These are phyloP conservation scores for Pristis pectinata DNA, from an alignment of 2,797 vertebrate species.

Conservation along the genomic window DNA sequence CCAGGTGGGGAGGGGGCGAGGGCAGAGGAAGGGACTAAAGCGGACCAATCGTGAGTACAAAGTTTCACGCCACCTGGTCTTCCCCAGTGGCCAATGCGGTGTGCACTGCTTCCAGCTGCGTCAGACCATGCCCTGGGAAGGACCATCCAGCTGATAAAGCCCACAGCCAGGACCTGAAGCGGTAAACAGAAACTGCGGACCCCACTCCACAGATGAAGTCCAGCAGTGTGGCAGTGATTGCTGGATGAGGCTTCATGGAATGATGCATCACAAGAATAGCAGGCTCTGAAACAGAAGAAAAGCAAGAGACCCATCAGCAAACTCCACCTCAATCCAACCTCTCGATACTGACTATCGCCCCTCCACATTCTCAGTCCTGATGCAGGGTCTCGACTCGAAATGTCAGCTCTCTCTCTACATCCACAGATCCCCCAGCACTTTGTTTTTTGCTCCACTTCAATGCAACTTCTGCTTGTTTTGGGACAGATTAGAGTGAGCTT, in stretches of 20 bases:
- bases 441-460: no score
- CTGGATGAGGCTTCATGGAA: conserved; percentile 96
- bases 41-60: no score
- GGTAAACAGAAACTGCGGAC: background rate
- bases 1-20: background rate
- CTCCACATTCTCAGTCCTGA: no score
- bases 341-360: no score
- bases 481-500: background rate
- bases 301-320: background rate
- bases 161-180: background rate
- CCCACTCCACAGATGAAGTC: conserved; percentile 96
- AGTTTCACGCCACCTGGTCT: background rate
- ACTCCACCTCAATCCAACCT: background rate
- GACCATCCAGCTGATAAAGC: background rate
- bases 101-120: background rate
- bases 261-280: conserved; percentile 97
- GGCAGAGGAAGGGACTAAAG: background rate
- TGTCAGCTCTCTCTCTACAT: no score
- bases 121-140: background rate
- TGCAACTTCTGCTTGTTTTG: background rate
- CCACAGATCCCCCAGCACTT: no score
- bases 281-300: conserved; percentile 61
- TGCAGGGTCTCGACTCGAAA: no score
- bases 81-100: background rate
- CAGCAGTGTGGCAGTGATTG: conserved; percentile 90